Evolutionary conservation across 1,140 invertebrate species (phyloP), one percentile per base, ranked within the genome.

Genomic region (Nomia melanderi): DNA sequence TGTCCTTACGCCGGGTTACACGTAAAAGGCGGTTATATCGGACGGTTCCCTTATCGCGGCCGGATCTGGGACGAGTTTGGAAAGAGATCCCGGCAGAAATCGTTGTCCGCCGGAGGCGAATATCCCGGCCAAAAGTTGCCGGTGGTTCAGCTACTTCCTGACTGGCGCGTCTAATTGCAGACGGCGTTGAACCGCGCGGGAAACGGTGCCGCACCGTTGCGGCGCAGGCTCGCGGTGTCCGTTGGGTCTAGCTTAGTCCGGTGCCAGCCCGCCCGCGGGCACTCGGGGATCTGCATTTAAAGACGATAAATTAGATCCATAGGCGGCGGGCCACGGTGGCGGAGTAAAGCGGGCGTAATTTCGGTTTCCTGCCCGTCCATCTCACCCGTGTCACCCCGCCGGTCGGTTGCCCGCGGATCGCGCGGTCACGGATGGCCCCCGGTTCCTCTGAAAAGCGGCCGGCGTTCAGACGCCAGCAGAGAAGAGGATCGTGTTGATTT

Each of bases 261-360:
- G 60, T 67, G 79, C 41, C 54, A 39, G n/a, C 62, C 36, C 70
- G 60, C 74, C 81, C 50, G 62, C 54, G 27, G 74, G 81, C 65
- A 50, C n/a, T 64, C 50, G 29, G 53, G 80, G 71, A 85, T 88
- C 87, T 85, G 82, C 87, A 90, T 90, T 90, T 86, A 88, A 86
- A 83, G 86, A 83, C 87, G 66, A 88, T 88, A 88, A 87, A 88
- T 88, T 87, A 86, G 77, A 86, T 83, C 65, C 80, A 56, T 78
- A 78, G 59, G 71, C 71, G 47, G 71, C 71, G 57, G 11, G 57
- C 12, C 36, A n/a, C n/a, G n/a, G n/a, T 57, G 62, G 66, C 56
- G 47, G 75, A 44, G 80, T 76, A 57, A 81, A 82, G 79, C 81
- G 81, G 81, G 78, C 80, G 86, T 86, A 86, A 88, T 88, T 88